Conservation (phyloP, 2,113 vertebrate genomes). For the Pygoscelis adeliae region DNA sequence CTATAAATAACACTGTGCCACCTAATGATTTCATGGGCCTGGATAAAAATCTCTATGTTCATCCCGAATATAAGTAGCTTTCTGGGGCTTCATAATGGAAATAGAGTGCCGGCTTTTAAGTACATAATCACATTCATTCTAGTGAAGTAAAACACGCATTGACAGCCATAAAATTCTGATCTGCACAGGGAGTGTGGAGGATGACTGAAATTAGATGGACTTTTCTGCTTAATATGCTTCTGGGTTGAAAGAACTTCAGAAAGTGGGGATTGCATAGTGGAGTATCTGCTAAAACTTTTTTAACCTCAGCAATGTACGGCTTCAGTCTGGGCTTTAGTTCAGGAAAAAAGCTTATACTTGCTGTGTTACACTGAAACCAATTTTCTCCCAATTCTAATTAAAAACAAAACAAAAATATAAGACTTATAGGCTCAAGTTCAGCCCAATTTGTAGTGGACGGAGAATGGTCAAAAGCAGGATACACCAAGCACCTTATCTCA, state of each 20-base stretch:
- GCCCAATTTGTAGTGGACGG: not conserved
- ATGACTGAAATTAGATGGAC: not conserved
- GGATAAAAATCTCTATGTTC: not conserved
- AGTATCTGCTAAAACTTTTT: not conserved
- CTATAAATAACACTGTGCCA: not conserved
- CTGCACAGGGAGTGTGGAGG: not conserved
- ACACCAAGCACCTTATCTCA: not conserved
- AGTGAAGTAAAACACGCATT: not conserved
- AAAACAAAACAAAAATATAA: not conserved
- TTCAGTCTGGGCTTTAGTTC: not conserved
- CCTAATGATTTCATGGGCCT: not conserved
- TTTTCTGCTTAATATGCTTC: not conserved
- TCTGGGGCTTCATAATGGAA: not conserved
- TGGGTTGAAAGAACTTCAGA: not conserved
- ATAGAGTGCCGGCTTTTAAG: not conserved
- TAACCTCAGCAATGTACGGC: not conserved
- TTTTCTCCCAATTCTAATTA: not conserved
- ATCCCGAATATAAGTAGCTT: not conserved
- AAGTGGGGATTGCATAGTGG: not conserved
- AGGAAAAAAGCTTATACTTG: not conserved
- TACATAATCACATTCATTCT: not conserved
- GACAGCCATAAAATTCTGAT: not conserved
- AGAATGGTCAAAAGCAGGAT: not conserved
- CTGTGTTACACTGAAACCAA: not conserved
- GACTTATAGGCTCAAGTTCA: not conserved